Base-by-base conservation (phyloP, 92 coral and sea anemone species). In the Scolanthus callimorphus region DNA sequence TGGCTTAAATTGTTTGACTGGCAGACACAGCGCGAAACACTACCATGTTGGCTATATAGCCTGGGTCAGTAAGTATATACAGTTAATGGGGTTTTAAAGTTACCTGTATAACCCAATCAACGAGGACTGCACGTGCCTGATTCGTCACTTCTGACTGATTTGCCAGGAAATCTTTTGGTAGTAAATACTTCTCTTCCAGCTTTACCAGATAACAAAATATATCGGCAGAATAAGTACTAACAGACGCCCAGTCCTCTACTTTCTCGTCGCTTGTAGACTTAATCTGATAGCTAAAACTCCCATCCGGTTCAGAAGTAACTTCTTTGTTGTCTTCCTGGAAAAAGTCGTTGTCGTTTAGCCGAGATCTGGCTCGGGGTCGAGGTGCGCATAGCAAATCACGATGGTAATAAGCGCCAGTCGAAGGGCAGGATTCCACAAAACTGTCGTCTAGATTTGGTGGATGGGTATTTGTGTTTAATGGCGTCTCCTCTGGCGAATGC, bases 71-170 rank as follows among this genome's bases (percentile, higher is more conserved):
- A 34, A 15, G 43, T 6, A 6, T 6, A 34, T 6, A 34, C 15
- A 6, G 15, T 34, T 34, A 15, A 6, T 34, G 6, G 43, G 15
- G 6, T 34, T 34, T 6, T 34, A 34, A 34, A 6, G 15, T 11
- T 52, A 77, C 85, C 85, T 78, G 67, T n/a, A 70, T 62, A 10
- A 78, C 59, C 85, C 85, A 78, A 57, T 78, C 85, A 3, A 78
- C 70, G 29, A 78, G 60, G 12, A 63, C 78, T 23, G 85, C 85
- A 10, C 85, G 69, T 12, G 85, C 51, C n/a, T 78, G 79, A 11
- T 73, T 60, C 12, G 78, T 70, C 3, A 78, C 73, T 15, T 78
- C 85, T 26, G 37, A 21, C 29, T 78, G 85, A 3, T 61, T 57
- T 13, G 25, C 62, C 26, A 78, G 43, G 25, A 78, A 78, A n/a